Evolutionary conservation across 2,888 invertebrate genomes (phyloP).

Genomic region (Deilephila elpenor): DNA sequence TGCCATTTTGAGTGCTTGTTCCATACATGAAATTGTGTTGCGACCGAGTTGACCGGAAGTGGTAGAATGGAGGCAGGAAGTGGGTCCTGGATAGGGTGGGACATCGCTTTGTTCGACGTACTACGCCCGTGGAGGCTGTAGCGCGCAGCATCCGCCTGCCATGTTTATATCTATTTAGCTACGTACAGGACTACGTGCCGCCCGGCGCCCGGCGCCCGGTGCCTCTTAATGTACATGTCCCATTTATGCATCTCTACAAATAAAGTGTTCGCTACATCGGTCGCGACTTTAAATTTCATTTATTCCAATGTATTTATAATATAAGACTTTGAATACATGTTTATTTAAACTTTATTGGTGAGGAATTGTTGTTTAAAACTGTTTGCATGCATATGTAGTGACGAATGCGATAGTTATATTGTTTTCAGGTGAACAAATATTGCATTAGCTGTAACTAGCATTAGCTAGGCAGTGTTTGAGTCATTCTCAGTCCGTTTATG

Average conservation of each 20-base stretch:
- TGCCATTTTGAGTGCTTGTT: slow-evolving; percentile 64
- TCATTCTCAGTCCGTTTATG: too few species aligned
- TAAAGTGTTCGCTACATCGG: slow-evolving; percentile 8
- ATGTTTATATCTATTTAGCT: slow-evolving; percentile 55
- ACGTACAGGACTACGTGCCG: slow-evolving; percentile 17
- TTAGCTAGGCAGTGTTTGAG: too few species aligned
- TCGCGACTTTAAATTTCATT: background rate
- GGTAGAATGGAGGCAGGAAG: slow-evolving; percentile 58
- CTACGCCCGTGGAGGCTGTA: slow-evolving; percentile 79
- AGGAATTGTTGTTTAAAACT: background rate
- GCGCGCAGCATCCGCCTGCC: slow-evolving; percentile 80
- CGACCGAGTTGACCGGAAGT: slow-evolving; percentile 57
- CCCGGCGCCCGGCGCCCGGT: background rate
- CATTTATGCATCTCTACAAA: slow-evolving; percentile 25
- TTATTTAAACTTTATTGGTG: background rate
- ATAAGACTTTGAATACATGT: background rate
- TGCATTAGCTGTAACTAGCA: background rate
- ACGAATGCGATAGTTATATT: background rate
- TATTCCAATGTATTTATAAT: background rate
- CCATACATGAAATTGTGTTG: slow-evolving; percentile 61
- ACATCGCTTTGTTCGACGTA: slow-evolving; percentile 73
- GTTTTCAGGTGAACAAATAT: slow-evolving; percentile 4
- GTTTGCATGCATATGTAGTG: background rate
- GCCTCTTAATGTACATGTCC: slow-evolving; percentile 10
- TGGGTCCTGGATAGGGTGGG: slow-evolving; percentile 65